Evolutionary conservation across 1,140 invertebrate genomes (phyloP).

Genomic region (Teleopsis dalmanni): DNA sequence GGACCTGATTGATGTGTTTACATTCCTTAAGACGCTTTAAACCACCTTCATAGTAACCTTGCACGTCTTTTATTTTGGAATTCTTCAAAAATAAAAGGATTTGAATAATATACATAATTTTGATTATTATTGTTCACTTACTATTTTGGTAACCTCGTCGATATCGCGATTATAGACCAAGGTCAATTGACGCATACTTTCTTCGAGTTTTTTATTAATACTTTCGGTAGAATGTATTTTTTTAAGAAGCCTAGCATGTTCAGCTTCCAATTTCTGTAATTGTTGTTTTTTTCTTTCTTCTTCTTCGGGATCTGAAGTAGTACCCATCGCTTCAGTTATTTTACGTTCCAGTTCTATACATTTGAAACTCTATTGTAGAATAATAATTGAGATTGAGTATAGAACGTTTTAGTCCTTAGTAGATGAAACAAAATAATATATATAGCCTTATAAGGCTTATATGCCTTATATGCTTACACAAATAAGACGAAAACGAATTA

Average conservation of each 20-base stretch:
- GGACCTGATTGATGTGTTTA: constrained; percentile 48
- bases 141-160: constrained; percentile 22
- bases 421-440: too few species aligned
- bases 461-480: too few species aligned
- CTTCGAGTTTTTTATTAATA: constrained; percentile 49
- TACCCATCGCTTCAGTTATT: constrained; percentile 18
- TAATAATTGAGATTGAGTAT: too few species aligned
- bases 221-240: constrained; percentile 40
- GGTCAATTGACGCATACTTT: constrained; percentile 47
- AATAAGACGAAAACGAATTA: too few species aligned
- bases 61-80: constrained; percentile 46
- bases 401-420: too few species aligned
- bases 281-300: constrained; percentile 18
- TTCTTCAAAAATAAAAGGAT: constrained; percentile 30
- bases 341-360: constrained; percentile 23
- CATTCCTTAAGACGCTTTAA: constrained; percentile 48
- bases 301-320: constrained; percentile 20
- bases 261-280: constrained; percentile 22
- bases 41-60: constrained; percentile 47
- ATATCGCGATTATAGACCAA: constrained; percentile 37
- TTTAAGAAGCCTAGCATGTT: constrained; percentile 20
- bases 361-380: constrained; percentile 29
- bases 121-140: constrained; percentile 1
- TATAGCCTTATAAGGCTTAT: too few species aligned
- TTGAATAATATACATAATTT: not conserved